These are phyloP conservation scores for Salvelinus fontinalis DNA, from an alignment of 2,113 vertebrate genomes.

Conservation along the genomic window DNA sequence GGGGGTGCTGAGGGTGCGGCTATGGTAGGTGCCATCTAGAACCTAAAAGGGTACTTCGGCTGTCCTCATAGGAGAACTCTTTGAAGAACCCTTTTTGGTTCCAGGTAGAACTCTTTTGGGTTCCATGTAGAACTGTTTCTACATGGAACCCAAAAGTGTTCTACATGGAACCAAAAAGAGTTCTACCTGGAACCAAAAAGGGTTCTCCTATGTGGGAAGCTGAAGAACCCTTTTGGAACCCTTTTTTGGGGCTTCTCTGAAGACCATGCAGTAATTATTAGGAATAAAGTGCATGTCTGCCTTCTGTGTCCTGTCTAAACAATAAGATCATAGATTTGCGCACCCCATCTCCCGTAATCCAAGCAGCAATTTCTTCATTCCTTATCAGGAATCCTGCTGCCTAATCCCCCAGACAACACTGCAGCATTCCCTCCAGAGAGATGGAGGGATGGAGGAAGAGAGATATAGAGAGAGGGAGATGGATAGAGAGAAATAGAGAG, in stretches of 20 bases:
- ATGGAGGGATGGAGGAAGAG: neutral
- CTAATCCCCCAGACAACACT: conserved; percentile 60
- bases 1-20: no score
- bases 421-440: conserved; percentile 2
- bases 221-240: no score
- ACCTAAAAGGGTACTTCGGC: no score
- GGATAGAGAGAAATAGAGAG: conserved; percentile 17
- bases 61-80: no score
- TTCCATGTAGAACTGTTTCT: no score
- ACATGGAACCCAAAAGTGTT: no score
- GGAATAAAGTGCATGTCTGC: conserved; percentile 39
- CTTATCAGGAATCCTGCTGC: conserved; percentile 58
- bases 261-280: conserved; percentile 41
- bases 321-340: conserved; percentile 72
- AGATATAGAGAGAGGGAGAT: conserved; percentile 13
- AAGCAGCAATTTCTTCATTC: conserved; percentile 61
- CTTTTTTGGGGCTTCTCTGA: neutral
- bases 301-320: conserved; percentile 41
- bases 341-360: conserved; percentile 65
- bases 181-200: no score
- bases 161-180: no score
- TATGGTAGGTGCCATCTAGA: no score
- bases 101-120: no score
- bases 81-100: no score
- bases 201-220: no score